Evolutionary conservation across 2,888 invertebrate genomes (phyloP), one percentile per base, ranked within the genome.

Genomic region (Ernsta delagoae): DNA sequence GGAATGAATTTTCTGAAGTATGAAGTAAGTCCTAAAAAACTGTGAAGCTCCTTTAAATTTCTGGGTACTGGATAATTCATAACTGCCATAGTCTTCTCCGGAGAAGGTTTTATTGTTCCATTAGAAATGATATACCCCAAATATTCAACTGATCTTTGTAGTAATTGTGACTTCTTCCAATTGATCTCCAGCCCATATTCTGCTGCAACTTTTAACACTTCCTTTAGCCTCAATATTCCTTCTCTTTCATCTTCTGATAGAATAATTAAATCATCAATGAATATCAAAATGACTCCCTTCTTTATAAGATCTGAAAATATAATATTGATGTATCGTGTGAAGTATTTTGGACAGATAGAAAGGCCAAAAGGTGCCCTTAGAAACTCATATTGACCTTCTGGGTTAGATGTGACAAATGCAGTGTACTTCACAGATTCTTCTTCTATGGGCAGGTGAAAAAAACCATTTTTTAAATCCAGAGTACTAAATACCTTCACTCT

Each of bases 121-220:
- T 50, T 24, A 4, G 50, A 50, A 50, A 50, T 50, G 2, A 73
- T 69, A 54, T 63, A 24, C 39, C 53, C 53, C 12, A 53, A 11
- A 43, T 31, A n/a, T 45, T 45, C 39, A 56, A 43, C 7, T 61
- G 34, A 9, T 48, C 54, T 12, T 62, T 56, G 24, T 62, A 62
- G 2, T 43, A 62, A 16, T 68, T 31, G 12, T 24, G 34, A 56
- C 53, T 53, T 53, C 53, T 53, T 53, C 53, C 53, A 53, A 24
- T 53, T 53, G 16, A 53, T 53, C 53, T 24, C 53, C 24, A 53
- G 16, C 5, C 53, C 53, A 53, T 53, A 53, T 53, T 24, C 53
- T 9, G 53, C 24, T 9, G 53, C 53, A 24, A 53, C 24, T 53
- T 53, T 53, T 6, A 53, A 53, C 24, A 53, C 53, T 9, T 53